Base-by-base conservation (phyloP, 92 coral and sea anemone genomes). In the Parazoanthus atlanticus region DNA sequence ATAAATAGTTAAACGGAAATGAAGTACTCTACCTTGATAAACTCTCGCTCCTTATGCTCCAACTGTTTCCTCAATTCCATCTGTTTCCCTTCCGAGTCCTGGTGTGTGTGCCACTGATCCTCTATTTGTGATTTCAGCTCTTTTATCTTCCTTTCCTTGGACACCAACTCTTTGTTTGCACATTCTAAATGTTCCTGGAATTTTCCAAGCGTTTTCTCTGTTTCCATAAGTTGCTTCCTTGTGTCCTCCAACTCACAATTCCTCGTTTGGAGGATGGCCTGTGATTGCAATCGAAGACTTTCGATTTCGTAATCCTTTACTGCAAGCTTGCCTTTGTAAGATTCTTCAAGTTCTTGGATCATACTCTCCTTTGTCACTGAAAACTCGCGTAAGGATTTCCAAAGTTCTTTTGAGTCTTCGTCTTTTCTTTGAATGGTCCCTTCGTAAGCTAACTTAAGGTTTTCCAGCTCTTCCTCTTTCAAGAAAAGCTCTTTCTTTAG, bases 391-490 rank as follows among this genome's bases (percentile, higher is more conserved):
- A 71, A 41, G 26, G 74, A 67, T 41, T 70, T 84, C 43, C 78
- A 74, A 70, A 69, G 87, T 29, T 69, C 78, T 21, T 70, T 84
- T 19, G 87, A 21, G 15, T 69, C 87, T 70, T 69, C 78, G 25
- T 71, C 67, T 70, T 84, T 70, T 9, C 65, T 47, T 19, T 46
- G 54, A 26, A 84, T 43, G 31, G 66, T 28, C 16, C 41, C 78
- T 69, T 84, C 52, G 26, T 41, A 43, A 7, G 64, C 30, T 74
- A 30, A 43, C 28, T 84, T 84, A 0, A 84, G 79, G 5, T 29
- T 70, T 46, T 43, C 78, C 28, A 84, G 33, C 19, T 84, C 87
- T 46, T 70, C 41, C n/a, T 84, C 87, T 70, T 84, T 84, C 77
- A 70, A 69, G 46, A 41, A 43, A 71, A 84, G 77, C 8, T 84